Conservation (phyloP, 2,888 invertebrate species). For the Nephrocerus scutellatus region DNA sequence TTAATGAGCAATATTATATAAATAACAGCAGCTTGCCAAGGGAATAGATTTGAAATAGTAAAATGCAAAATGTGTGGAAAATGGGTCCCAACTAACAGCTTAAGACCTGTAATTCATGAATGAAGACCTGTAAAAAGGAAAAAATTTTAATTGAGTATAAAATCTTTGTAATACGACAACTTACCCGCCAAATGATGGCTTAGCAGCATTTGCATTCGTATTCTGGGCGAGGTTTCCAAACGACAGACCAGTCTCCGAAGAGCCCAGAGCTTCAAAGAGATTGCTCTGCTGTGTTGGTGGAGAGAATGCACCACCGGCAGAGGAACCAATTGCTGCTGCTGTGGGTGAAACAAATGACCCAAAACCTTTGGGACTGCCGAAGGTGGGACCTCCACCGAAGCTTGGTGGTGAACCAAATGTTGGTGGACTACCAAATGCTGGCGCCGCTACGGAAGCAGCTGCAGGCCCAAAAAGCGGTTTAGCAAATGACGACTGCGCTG, state of each 20-base stretch:
- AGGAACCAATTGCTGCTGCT: constrained; percentile 22
- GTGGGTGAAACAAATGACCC: constrained; percentile 32
- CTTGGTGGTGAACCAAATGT: constrained; percentile 42
- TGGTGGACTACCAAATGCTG: constrained; percentile 34
- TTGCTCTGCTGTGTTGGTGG: constrained; percentile 34
- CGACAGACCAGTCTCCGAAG: constrained; percentile 39
- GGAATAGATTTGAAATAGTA: no score
- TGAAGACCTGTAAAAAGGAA: no score
- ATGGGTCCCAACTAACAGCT: no score
- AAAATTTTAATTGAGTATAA: no score
- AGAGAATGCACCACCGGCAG: constrained; percentile 29
- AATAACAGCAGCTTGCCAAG: no score
- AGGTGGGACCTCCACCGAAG: constrained; percentile 42
- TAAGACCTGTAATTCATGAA: no score
- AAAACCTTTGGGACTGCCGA: constrained; percentile 41
- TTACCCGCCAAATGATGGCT: constrained; percentile 45
- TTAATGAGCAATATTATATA: no score
- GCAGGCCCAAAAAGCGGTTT: constrained; percentile 26
- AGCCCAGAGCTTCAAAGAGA: constrained; percentile 43
- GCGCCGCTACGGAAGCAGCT: no score
- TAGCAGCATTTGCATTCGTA: constrained; percentile 34
- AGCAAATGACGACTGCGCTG: constrained; percentile 24
- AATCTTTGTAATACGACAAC: constrained; percentile 12
- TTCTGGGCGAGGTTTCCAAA: constrained; percentile 46
- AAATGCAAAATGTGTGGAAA: no score